Conservation (phyloP, 2,888 invertebrate species). For the Spodoptera exigua region DNA sequence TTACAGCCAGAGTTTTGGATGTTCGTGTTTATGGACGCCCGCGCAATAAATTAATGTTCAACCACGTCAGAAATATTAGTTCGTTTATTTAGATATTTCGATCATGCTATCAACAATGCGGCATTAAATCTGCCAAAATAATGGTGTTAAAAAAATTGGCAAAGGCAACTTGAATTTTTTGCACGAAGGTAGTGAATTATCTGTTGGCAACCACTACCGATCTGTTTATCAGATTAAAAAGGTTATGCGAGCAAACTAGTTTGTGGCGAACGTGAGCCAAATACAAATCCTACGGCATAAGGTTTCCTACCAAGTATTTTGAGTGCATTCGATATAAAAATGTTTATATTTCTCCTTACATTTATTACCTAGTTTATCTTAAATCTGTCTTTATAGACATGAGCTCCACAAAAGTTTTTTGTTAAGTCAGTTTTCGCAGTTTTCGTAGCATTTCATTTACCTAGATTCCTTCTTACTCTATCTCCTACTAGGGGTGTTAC, state of each 20-base stretch:
- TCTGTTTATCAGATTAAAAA: constrained; percentile 67
- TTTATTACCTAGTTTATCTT: not conserved
- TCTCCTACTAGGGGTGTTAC: no score
- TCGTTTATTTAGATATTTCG: not conserved
- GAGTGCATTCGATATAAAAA: constrained; percentile 45
- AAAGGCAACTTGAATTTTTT: constrained; percentile 40
- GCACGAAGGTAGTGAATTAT: constrained; percentile 59
- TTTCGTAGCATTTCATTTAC: no score
- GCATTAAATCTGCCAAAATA: constrained; percentile 24
- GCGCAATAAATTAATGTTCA: no score
- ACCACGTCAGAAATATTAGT: not conserved
- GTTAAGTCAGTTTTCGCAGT: no score
- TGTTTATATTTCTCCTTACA: constrained; percentile 16
- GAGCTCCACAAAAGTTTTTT: not conserved
- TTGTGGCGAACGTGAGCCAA: constrained; percentile 62
- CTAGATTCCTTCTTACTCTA: no score
- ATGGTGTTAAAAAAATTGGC: constrained; percentile 42
- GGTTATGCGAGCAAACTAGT: constrained; percentile 62
- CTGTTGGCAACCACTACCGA: constrained; percentile 64
- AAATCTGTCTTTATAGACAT: not conserved
- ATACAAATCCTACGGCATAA: constrained; percentile 51
- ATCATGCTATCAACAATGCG: constrained; percentile 15
- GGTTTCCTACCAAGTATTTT: constrained; percentile 30
- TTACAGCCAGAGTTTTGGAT: no score
- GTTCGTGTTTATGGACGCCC: no score